Evolutionary conservation across 1,140 invertebrate genomes (phyloP), one percentile per base, ranked within the genome.

Genomic region (Choristoneura fumiferana): DNA sequence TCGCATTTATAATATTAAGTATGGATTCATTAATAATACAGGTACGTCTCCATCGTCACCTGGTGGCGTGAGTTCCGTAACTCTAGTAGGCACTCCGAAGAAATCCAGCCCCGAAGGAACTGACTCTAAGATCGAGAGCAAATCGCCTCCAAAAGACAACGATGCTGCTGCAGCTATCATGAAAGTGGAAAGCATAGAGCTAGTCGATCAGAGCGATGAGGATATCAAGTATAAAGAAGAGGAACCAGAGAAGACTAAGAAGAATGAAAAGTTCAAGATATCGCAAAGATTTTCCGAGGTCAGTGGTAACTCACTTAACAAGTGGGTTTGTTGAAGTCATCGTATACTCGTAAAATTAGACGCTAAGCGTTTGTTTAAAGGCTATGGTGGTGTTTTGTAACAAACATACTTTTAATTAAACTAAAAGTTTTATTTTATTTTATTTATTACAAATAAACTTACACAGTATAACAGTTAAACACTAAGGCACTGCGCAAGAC

Each of bases 31-130:
- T 38, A 37, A 38, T 55, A 43, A 29, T 59, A 18, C 45, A 89
- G 83, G 80, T 29, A 77, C 78, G 58, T 78, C 79, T n/a, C 81
- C 93, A 37, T 93, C 93, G 0, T 95, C 94, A 0, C 94, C 94
- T 0, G 93, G 94, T 34, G 94, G 94, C 57, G 73, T 94, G 1
- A 95, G 94, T 67, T 93, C 93, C 1, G 92, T 93, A 8, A 95
- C 94, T 2, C 73, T 95, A 52, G 92, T 95, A 0, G 93, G 92
- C 4, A 89, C 82, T 60, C 87, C 87, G n/a, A 89, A 89, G 54
- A 77, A 78, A 45, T 54, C 61, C 0, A 85, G 78, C 60, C 83
- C 86, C 17, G 75, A 75, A 49, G 67, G 8, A 54, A 15, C 37
- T 2, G 40, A 43, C 6, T 33, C 53, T 8, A 52, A 1, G 63